Percentiles rank a stretch among this genome's conserved stretches.
phyloP scores from a whole-genome alignment of 2,113 vertebrate species.

The Tyto alba region DNA sequence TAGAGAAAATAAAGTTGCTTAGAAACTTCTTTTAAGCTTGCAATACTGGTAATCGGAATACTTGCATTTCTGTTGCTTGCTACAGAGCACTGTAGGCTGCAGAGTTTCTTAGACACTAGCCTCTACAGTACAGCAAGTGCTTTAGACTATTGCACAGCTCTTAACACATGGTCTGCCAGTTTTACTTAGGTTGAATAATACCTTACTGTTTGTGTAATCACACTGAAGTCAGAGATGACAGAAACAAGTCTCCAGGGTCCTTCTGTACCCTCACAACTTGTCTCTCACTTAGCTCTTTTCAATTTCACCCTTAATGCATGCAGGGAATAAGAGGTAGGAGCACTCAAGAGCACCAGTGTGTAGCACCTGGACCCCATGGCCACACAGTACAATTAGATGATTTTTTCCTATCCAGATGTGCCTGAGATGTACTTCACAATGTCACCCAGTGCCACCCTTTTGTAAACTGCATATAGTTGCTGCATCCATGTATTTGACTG shows the following conservation, averaged over 20 bases:
- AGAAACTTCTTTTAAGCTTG: neutral
- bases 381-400: neutral
- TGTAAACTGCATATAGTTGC: neutral
- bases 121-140: neutral
- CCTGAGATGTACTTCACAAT: neutral
- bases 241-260: neutral
- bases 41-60: neutral
- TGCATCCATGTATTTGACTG: neutral
- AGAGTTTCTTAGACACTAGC: neutral
- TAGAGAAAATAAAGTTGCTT: neutral
- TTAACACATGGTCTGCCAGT: neutral
- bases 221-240: neutral
- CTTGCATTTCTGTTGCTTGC: neutral
- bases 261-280: neutral
- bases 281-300: neutral
- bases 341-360: neutral
- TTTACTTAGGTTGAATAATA: neutral
- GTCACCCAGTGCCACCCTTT: neutral
- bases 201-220: neutral
- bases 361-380: neutral
- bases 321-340: neutral
- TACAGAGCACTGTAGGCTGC: neutral
- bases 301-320: neutral
- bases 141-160: neutral
- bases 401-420: neutral